Evolutionary conservation across 2,888 invertebrate species (phyloP).

Genomic region (Chymomyza fuscimana): DNA sequence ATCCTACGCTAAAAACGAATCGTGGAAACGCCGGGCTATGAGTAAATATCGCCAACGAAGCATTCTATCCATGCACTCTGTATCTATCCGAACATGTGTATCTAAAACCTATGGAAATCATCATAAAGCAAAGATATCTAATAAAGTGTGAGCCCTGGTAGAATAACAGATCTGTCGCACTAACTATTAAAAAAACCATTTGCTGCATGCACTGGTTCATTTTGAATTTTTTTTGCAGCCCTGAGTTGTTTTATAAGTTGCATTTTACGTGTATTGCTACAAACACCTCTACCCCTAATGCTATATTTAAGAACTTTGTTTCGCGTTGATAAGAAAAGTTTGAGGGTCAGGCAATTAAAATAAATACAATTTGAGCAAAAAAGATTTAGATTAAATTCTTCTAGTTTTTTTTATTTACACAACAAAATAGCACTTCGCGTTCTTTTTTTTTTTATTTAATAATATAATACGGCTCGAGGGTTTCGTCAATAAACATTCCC

Average conservation of each 20-base stretch:
- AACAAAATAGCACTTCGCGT: background rate
- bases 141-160: too few relatives aligned
- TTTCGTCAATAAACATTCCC: background rate
- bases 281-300: background rate
- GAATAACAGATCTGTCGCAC: too few relatives aligned
- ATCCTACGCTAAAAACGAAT: background rate
- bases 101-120: background rate
- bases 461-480: background rate
- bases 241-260: background rate
- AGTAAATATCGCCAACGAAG: background rate
- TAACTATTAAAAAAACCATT: too few relatives aligned
- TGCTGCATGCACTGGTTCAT: too few relatives aligned
- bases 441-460: background rate
- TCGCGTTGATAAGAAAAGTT: background rate
- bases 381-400: background rate
- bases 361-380: background rate
- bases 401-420: background rate
- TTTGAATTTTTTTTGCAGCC: background rate
- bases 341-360: background rate
- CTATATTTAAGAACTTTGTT: background rate
- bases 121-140: too few relatives aligned
- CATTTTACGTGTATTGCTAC: background rate
- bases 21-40: background rate
- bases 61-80: background rate
- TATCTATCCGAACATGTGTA: background rate